Conservation (phyloP, 2,113 vertebrate species). For the Corydoras maculifer region DNA sequence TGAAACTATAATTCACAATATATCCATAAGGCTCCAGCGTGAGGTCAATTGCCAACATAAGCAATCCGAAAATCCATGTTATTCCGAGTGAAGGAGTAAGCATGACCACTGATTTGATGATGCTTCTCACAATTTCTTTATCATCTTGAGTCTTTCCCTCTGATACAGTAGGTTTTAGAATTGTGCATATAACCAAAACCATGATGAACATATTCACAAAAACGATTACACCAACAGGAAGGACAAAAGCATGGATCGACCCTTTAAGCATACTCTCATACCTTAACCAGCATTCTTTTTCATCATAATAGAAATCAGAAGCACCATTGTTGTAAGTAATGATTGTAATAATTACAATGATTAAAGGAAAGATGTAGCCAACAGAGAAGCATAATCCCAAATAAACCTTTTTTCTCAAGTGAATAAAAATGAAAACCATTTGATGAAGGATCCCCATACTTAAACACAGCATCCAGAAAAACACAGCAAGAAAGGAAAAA, state of each 20-base stretch:
- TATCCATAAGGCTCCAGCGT: rapidly evolving
- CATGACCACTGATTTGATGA: conserved; percentile 60
- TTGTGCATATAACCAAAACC: conserved; percentile 76
- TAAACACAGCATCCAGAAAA: conserved; percentile 90
- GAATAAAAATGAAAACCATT: conserved; percentile 75
- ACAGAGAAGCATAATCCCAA: conserved; percentile 64
- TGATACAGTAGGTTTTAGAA: conserved; percentile 60
- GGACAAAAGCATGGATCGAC: conserved; percentile 70
- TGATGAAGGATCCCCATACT: conserved; percentile 84
- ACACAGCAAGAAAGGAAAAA: conserved; percentile 80
- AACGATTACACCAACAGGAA: conserved; percentile 75
- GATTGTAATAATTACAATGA: conserved; percentile 69
- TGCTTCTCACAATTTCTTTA: conserved; percentile 48
- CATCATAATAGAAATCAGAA: conserved; percentile 53
- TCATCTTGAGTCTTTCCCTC: conserved; percentile 35
- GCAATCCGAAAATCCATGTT: conserved; percentile 66
- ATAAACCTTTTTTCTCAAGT: conserved; percentile 72
- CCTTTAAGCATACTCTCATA: conserved; percentile 57
- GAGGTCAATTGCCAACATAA: conserved; percentile 44
- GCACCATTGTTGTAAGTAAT: conserved; percentile 50
- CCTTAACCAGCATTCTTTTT: conserved; percentile 72
- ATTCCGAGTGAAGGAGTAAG: conserved; percentile 66
- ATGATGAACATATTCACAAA: conserved; percentile 74
- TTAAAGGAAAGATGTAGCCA: conserved; percentile 77
- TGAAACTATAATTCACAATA: conserved; percentile 56